Base-by-base conservation (phyloP, 2,113 vertebrate species). In the Melanotaenia duboulayi region DNA sequence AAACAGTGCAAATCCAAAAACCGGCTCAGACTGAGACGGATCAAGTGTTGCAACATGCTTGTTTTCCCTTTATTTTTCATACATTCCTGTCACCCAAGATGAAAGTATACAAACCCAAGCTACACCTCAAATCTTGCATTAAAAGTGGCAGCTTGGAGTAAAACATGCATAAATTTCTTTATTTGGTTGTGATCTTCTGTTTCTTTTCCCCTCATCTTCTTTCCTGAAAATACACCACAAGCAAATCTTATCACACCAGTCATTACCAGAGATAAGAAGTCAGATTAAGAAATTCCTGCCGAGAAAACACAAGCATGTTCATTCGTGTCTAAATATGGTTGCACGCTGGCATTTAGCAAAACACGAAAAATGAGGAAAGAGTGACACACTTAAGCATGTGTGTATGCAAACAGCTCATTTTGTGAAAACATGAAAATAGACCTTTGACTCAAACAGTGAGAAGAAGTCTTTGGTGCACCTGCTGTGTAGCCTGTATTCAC, bases 271-370 rank as follows among this genome's bases (percentile, higher is more conserved):
- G 85, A 90, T 80, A 80, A 85, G 57, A 19, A 16, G 48, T 44
- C 66, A 37, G 35, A 78, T 61, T 40, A 23, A 56, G 64, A 75
- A 74, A 91, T 86, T 90, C 83, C 71, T 77, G 50, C 52, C 37
- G 44, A 64, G 56, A 62, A 79, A 68, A 80, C 52, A 35, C 65
- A 28, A 58, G 23, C 51, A 11, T 49, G 78, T 63, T 79, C 59
- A 32, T 65, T 86, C 40, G 40, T 79, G 71, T 84, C 91, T 90
- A 91, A 91, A 91, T 88, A 91, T 74, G 87, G 90, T 2, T 56
- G 70, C 71, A 37, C 9, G 76, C 74, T 81, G 80, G 80, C 85
- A 80, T 63, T 62, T 61, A 42, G 71, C 76, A 44, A 64, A 19
- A 28, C 14, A 9, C 5, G 10, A 71, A 62, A 51, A 70, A 63